Evolutionary conservation across 2,888 invertebrate genomes (phyloP), one percentile per base, ranked within the genome.

Genomic region (Atrina japonica): DNA sequence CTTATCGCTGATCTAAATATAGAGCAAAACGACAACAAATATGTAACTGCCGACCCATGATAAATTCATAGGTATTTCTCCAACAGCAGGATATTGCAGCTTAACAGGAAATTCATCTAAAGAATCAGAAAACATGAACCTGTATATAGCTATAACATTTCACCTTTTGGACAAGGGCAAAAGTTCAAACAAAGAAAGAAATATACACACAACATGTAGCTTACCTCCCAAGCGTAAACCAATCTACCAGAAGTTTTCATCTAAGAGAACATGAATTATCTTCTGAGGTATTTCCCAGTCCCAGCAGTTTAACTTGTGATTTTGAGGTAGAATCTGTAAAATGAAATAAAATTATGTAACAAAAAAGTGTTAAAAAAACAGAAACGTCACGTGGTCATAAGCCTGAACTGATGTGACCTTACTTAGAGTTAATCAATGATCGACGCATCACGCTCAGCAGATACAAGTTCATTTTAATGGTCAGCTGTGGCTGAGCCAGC

Each of bases 341-440:
- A 53, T 29, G 30, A 14, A 43, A n/a, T n/a, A 40, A 59, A 23
- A 61, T 61, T 68, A 67, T 67, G 60, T 67, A 67, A 67, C 52
- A 43, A n/a, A 45, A 18, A 47, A 60, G n/a, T 43, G 45, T 59
- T 40, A 45, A 47, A 61, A 55, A 60, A 16, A 60, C 49, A 66
- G n/a, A 43, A 43, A n/a, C n/a, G 55, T 70, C 70, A 70, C 70
- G 70, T 70, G 70, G 61, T 66, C 9, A 27, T 21, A 47, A 55
- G 64, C 61, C 35, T 70, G 70, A 70, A 70, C 70, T 66, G 70
- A 61, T 29, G 58, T 66, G 61, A 70, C 70, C 70, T 59, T 45
- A 43, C 60, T 53, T 47, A 40, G 58, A 58, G 7, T 45, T 59
- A 45, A 60, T 29, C 60, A 49, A 49, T 60, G 60, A 60, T 60